These are phyloP conservation scores for Alviniconcha marisindica DNA, from an alignment of 1,140 invertebrate species.

Conservation along the genomic window DNA sequence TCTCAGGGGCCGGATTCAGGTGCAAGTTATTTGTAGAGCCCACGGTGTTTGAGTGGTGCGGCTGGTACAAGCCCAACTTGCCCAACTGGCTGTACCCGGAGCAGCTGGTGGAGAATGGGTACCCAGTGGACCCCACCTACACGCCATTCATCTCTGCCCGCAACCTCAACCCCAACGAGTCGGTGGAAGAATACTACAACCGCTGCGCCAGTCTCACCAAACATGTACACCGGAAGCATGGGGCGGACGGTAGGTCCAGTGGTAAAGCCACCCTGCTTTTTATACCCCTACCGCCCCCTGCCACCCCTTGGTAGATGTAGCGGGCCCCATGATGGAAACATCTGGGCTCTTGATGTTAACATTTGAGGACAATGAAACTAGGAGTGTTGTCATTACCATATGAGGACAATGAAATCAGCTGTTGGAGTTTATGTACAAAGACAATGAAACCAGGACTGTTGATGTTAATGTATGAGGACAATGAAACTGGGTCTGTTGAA, in stretches of 20 bases:
- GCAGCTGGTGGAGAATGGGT: constrained; percentile 85
- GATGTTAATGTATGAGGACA: too few relatives aligned
- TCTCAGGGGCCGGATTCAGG: constrained; percentile 72
- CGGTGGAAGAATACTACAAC: constrained; percentile 84
- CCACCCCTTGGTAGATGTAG: too few relatives aligned
- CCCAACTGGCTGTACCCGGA: constrained; percentile 87
- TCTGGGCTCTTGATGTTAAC: too few relatives aligned
- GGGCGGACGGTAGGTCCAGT: constrained; percentile 56
- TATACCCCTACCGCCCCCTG: too few relatives aligned
- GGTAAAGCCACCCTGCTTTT: too few relatives aligned
- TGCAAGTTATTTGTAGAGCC: constrained; percentile 87
- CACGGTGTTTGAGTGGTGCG: constrained; percentile 93
- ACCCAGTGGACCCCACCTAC: constrained; percentile 84
- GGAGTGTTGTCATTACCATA: too few relatives aligned
- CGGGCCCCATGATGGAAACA: too few relatives aligned
- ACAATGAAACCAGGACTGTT: too few relatives aligned
- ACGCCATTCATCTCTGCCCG: constrained; percentile 79
- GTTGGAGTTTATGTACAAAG: too few relatives aligned
- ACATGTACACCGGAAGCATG: constrained; percentile 69
- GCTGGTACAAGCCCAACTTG: constrained; percentile 89
- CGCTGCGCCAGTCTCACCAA: constrained; percentile 75
- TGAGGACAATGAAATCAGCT: too few relatives aligned
- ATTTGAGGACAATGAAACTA: too few relatives aligned
- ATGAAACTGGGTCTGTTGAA: too few relatives aligned
- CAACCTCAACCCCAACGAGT: constrained; percentile 76